Evolutionary conservation across 2,113 vertebrate genomes (phyloP).

Genomic region (Hydrolagus affinis): DNA sequence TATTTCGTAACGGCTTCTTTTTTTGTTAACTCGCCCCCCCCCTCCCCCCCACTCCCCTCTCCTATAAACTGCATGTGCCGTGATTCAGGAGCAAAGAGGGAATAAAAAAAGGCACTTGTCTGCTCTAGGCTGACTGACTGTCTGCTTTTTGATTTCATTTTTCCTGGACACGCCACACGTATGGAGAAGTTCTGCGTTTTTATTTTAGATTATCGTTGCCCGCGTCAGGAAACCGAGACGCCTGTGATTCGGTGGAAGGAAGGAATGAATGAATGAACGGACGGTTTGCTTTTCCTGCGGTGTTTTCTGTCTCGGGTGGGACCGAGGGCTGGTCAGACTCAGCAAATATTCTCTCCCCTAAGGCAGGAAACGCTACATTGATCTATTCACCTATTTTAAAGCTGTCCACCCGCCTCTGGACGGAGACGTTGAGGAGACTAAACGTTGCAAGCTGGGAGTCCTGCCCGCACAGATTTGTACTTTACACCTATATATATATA

Average conservation of each 20-base stretch:
- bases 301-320: background rate
- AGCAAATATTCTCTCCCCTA: conserved; percentile 41
- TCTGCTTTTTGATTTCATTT: too few species aligned
- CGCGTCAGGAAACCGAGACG: conserved; percentile 4
- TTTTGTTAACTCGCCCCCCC: too few species aligned
- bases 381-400: conserved; percentile 57
- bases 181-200: background rate
- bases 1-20: conserved; percentile 23
- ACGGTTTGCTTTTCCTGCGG: conserved; percentile 33
- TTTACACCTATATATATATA: conserved; percentile 25
- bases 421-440: conserved; percentile 45
- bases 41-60: too few species aligned
- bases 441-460: conserved; percentile 52
- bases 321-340: conserved; percentile 39
- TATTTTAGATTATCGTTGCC: background rate
- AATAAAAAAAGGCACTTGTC: background rate
- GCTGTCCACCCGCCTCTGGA: conserved; percentile 64
- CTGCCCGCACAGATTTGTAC: conserved; percentile 42
- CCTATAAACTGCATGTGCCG: conserved; percentile 12
- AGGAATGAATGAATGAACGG: conserved; percentile 28
- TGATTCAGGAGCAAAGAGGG: conserved; percentile 33
- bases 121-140: background rate
- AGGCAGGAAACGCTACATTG: conserved; percentile 51
- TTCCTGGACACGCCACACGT: background rate
- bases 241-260: background rate